Evolutionary conservation across 2,888 invertebrate species (phyloP).

Genomic region (Amblyteles armatorius): DNA sequence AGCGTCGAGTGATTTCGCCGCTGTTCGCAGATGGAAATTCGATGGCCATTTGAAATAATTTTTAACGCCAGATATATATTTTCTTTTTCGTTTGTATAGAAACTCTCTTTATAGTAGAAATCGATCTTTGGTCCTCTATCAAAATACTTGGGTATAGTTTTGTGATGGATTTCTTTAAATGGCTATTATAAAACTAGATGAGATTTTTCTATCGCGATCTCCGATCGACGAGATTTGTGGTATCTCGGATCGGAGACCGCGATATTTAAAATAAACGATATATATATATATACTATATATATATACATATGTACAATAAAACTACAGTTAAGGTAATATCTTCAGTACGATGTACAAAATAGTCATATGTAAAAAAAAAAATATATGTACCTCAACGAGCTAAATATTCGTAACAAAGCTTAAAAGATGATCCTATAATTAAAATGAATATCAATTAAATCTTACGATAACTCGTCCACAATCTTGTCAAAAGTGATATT

Average conservation of each 20-base stretch:
- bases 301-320: conserved; percentile 57
- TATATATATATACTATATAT: conserved; percentile 40
- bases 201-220: conserved; percentile 21
- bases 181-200: conserved; percentile 38
- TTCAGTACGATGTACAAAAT: conserved; percentile 41
- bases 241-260: conserved; percentile 18
- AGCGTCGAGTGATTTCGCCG: background rate
- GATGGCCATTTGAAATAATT: conserved; percentile 26
- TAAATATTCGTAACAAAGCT: conserved; percentile 16
- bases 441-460: conserved; percentile 6
- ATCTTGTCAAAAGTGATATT: background rate
- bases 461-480: background rate
- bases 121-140: conserved; percentile 71
- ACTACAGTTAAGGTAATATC: conserved; percentile 28
- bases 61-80: background rate
- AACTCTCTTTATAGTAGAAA: conserved; percentile 66
- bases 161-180: conserved; percentile 55
- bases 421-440: conserved; percentile 4
- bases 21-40: background rate
- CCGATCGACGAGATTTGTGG: conserved; percentile 14
- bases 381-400: background rate
- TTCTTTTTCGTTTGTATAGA: conserved; percentile 48
- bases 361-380: conserved; percentile 14
- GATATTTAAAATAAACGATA: conserved; percentile 36
- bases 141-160: conserved; percentile 61